phyloP scores from a whole-genome alignment of 2,888 invertebrate species.

The Acronicta aceris region DNA sequence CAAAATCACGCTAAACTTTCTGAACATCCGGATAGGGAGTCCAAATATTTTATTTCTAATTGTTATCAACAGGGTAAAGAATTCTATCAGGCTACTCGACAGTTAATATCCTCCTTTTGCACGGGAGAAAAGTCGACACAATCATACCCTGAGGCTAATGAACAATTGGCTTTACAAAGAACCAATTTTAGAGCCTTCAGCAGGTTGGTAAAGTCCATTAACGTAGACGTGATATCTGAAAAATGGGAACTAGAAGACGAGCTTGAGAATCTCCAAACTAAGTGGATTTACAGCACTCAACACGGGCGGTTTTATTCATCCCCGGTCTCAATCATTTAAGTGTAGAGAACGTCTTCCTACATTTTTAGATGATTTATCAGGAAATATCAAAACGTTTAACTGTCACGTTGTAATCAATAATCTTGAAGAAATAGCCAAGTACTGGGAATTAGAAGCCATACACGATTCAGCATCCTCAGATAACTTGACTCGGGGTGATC shows the following conservation, averaged over 20 bases:
- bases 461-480: no score
- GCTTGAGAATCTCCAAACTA: background rate
- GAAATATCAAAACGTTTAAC: slow-evolving; percentile 10
- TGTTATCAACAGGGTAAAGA: slow-evolving; percentile 2
- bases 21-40: background rate
- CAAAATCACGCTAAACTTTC: background rate
- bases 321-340: no score
- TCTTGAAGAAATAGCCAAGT: background rate
- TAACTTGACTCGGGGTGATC: no score
- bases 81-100: background rate
- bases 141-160: background rate
- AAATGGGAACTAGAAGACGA: slow-evolving; percentile 8
- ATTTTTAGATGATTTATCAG: slow-evolving; percentile 3
- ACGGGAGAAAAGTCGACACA: slow-evolving; percentile 3
- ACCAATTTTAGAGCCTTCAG: slow-evolving; percentile 3
- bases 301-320: no score
- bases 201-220: background rate
- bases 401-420: slow-evolving; percentile 3
- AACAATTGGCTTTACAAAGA: background rate
- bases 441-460: no score
- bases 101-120: background rate
- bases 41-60: background rate
- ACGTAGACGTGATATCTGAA: background rate
- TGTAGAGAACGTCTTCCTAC: no score
- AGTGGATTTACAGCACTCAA: background rate